phyloP scores from a whole-genome alignment of 2,113 vertebrate genomes.

The Coracopsis vasa region DNA sequence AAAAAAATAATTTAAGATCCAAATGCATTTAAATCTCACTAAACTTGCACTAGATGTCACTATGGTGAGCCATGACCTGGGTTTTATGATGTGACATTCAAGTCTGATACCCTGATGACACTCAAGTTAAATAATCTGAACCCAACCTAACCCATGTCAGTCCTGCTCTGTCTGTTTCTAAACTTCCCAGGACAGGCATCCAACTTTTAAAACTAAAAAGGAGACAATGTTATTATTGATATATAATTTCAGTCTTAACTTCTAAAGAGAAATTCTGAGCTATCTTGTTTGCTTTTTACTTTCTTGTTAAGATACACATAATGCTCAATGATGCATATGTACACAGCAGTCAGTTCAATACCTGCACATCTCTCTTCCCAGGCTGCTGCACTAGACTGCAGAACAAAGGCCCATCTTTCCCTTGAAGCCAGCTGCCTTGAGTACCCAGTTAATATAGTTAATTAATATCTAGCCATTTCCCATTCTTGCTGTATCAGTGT shows the following conservation, averaged over 20 bases:
- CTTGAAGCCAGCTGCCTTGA: background rate
- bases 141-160: background rate
- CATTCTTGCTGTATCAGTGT: background rate
- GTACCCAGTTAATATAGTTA: constrained; percentile 24
- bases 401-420: background rate
- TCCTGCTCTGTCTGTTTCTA: background rate
- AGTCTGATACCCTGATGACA: background rate
- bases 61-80: background rate
- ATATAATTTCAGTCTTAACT: background rate
- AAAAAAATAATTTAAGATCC: background rate
- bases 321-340: background rate
- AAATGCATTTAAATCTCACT: background rate
- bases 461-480: constrained; percentile 13
- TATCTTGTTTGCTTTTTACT: background rate
- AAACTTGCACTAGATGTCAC: background rate
- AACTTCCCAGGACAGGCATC: background rate
- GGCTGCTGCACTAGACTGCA: background rate
- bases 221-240: background rate
- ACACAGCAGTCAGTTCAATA: background rate
- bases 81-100: background rate
- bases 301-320: background rate
- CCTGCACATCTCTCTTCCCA: background rate
- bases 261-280: background rate
- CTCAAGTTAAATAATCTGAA: background rate
- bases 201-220: background rate